Evolutionary conservation across 1,140 invertebrate genomes (phyloP).

Genomic region (Aphaenogaster ashmeadi): DNA sequence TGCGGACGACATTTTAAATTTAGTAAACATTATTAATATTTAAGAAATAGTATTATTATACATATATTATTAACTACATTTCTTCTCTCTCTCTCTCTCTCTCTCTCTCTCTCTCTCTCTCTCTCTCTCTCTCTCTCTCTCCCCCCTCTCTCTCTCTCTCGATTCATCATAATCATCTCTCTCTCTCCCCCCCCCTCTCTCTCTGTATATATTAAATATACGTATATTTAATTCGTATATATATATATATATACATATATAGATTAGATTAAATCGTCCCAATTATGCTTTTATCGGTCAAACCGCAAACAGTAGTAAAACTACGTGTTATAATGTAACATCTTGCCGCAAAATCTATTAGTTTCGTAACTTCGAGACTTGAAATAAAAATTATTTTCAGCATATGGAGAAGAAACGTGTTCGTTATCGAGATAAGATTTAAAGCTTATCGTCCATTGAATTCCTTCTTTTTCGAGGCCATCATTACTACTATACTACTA

Average conservation of each 20-base stretch:
- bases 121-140: too few species aligned
- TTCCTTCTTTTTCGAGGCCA: conserved; percentile 1
- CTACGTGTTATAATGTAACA: background rate
- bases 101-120: too few species aligned
- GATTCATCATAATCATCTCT: too few species aligned
- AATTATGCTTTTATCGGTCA: background rate
- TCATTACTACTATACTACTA: background rate
- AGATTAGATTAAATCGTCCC: background rate
- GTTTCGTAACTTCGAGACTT: background rate
- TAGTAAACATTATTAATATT: background rate
- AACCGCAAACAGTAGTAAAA: background rate
- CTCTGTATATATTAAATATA: too few species aligned
- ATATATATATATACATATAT: too few species aligned
- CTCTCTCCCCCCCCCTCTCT: too few species aligned
- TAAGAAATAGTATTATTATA: background rate
- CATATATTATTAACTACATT: background rate
- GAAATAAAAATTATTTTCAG: background rate
- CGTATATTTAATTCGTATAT: too few species aligned
- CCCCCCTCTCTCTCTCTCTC: too few species aligned
- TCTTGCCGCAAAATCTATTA: background rate
- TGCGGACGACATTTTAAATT: background rate
- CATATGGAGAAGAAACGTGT: background rate
- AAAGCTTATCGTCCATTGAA: background rate
- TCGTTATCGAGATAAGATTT: conserved; percentile 15
- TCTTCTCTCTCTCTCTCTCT: background rate